Conservation (phyloP, 2,888 invertebrate genomes). For the Synanthedon vespiformis region DNA sequence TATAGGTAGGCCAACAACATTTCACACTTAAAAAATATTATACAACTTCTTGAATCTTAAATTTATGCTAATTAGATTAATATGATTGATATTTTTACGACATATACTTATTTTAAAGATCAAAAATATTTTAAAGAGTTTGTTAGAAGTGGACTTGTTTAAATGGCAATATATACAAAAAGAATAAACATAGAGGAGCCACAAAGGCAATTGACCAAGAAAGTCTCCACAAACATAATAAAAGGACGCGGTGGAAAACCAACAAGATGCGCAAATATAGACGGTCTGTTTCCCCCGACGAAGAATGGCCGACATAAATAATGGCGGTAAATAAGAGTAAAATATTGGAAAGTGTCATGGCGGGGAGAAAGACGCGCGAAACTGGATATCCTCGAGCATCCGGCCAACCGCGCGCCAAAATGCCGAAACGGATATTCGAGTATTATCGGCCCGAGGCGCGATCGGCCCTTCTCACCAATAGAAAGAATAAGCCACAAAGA, state of each 20-base stretch:
- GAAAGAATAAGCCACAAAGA: constrained; percentile 16
- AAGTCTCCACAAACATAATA: constrained; percentile 15
- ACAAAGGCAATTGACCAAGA: constrained; percentile 7
- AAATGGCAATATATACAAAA: not conserved
- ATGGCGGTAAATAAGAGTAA: constrained; percentile 68
- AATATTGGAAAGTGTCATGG: constrained; percentile 69
- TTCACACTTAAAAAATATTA: no score
- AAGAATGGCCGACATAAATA: constrained; percentile 64
- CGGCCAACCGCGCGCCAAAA: constrained; percentile 61
- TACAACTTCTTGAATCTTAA: no score
- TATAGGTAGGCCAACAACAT: no score
- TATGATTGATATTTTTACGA: no score
- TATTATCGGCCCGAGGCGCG: constrained; percentile 43
- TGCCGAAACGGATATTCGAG: constrained; percentile 63
- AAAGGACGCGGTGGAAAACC: constrained; percentile 19
- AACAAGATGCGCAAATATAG: constrained; percentile 32
- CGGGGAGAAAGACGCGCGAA: constrained; percentile 60
- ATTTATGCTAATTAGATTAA: no score
- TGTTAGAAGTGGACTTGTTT: not conserved
- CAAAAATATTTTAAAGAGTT: no score
- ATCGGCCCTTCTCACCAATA: constrained; percentile 19
- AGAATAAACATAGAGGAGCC: not conserved
- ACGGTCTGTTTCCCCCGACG: constrained; percentile 35
- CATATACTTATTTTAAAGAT: no score
- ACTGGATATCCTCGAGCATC: constrained; percentile 66